A percentile compares a stretch with the other conserved stretches of the same genome.
phyloP scores from a whole-genome alignment of 2,113 vertebrate genomes.

The Protobothrops flavoviridis region DNA sequence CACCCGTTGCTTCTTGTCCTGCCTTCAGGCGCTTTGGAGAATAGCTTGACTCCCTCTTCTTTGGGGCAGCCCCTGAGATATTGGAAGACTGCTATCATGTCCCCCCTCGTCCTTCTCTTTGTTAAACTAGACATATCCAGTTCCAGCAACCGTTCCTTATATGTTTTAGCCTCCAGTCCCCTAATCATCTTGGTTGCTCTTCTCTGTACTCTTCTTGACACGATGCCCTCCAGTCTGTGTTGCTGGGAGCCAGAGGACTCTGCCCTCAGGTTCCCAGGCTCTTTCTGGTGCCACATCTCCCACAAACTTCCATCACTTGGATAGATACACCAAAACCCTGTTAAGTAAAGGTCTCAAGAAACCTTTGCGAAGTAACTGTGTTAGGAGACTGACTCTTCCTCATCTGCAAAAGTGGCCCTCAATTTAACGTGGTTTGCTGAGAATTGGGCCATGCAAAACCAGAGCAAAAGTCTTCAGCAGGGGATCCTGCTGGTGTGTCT shows the following conservation, averaged over 20 bases:
- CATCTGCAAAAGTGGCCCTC: background rate
- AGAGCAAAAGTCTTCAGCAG: background rate
- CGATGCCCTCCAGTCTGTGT: background rate
- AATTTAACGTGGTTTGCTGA: background rate
- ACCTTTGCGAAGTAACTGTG: background rate
- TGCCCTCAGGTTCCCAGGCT: background rate
- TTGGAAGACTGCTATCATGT: no score
- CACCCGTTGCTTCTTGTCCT: no score
- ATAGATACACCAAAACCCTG: background rate
- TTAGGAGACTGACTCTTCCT: background rate
- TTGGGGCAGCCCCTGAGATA: no score
- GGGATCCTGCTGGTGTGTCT: background rate
- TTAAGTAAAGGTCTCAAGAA: background rate
- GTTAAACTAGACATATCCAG: no score
- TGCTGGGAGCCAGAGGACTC: background rate
- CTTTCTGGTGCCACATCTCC: background rate
- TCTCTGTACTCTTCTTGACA: background rate
- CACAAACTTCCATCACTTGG: background rate
- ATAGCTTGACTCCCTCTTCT: no score
- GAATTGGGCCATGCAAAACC: background rate
- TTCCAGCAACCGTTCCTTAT: no score
- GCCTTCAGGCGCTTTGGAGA: no score
- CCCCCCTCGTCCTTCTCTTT: no score
- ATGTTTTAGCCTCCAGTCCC: no score
- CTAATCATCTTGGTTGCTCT: no score